Percentiles rank a stretch among this genome's conserved stretches.
These are phyloP conservation scores for Cataglyphis hispanica DNA, from an alignment of 1,140 invertebrate genomes.

Conservation along the genomic window DNA sequence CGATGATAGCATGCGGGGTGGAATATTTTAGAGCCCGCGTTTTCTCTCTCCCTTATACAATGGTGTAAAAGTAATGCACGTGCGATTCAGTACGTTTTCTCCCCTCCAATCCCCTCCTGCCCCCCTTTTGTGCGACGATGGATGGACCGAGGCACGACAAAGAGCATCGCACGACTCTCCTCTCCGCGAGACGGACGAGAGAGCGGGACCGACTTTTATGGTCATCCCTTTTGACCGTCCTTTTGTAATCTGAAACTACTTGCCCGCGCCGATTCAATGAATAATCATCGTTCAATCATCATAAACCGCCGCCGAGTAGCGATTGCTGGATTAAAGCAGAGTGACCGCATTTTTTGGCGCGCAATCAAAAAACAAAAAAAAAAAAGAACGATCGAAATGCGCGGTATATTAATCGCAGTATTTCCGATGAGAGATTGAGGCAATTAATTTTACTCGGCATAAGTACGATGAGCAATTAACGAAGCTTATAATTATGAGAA, in stretches of 20 bases:
- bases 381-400: neutral
- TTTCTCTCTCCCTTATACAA: slow-evolving; percentile 14
- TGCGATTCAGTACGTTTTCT: slow-evolving; percentile 4
- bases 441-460: neutral
- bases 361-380: neutral
- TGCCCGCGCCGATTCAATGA: slow-evolving; percentile 45
- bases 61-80: slow-evolving; percentile 46
- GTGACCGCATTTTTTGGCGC: neutral
- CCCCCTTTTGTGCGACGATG: slow-evolving; percentile 15
- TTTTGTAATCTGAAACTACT: slow-evolving; percentile 19
- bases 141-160: slow-evolving; percentile 38
- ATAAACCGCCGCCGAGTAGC: slow-evolving; percentile 57
- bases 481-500: neutral
- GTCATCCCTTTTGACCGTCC: slow-evolving; percentile 27
- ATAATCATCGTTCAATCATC: slow-evolving; percentile 71
- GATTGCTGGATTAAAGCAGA: slow-evolving; percentile 31
- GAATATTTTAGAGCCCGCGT: slow-evolving; percentile 35
- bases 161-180: slow-evolving; percentile 3
- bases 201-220: slow-evolving; percentile 42
- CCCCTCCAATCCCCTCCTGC: too few species aligned
- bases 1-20: slow-evolving; percentile 18
- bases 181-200: slow-evolving; percentile 7
- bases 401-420: neutral
- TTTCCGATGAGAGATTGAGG: neutral
- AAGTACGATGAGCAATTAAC: neutral